Percentiles rank a stretch among this genome's conserved stretches.
Evolutionary conservation across 2,797 vertebrate species (phyloP).

Genomic region (Cirrhinus molitorella): DNA sequence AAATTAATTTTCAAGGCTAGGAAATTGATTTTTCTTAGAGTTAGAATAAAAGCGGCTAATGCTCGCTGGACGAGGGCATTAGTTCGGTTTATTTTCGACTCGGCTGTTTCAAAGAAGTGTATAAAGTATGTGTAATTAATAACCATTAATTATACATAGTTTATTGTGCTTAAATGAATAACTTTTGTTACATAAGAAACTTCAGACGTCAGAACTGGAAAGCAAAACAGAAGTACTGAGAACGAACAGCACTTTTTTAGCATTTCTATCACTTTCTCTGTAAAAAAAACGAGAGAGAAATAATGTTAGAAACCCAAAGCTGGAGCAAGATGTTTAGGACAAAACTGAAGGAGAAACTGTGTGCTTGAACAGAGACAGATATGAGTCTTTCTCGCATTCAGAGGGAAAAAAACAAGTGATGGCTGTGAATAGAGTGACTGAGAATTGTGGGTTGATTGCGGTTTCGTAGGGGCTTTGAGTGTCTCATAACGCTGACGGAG

Average conservation of each 20-base stretch:
- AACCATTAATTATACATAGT: too few species aligned
- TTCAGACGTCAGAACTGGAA: not conserved
- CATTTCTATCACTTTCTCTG: constrained; percentile 34
- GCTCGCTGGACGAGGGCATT: too few species aligned
- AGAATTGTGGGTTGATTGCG: not conserved
- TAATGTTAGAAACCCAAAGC: not conserved
- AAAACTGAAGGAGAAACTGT: not conserved
- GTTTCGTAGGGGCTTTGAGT: not conserved
- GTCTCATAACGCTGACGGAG: not conserved
- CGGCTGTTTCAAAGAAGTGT: too few species aligned
- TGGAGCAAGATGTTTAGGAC: not conserved
- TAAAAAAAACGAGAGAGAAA: constrained; percentile 66
- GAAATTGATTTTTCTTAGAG: too few species aligned
- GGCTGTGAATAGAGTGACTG: not conserved
- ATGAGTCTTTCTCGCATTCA: not conserved
- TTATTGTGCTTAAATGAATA: too few species aligned
- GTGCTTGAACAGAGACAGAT: not conserved
- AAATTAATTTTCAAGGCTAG: too few species aligned
- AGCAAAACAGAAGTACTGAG: too few species aligned
- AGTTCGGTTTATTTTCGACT: too few species aligned
- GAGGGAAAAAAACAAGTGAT: not conserved
- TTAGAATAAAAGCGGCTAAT: too few species aligned
- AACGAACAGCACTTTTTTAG: too few species aligned
- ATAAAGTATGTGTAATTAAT: too few species aligned
- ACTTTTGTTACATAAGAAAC: too few species aligned